Conservation (phyloP, 2,113 vertebrate species). For the Burhinus bistriatus region DNA sequence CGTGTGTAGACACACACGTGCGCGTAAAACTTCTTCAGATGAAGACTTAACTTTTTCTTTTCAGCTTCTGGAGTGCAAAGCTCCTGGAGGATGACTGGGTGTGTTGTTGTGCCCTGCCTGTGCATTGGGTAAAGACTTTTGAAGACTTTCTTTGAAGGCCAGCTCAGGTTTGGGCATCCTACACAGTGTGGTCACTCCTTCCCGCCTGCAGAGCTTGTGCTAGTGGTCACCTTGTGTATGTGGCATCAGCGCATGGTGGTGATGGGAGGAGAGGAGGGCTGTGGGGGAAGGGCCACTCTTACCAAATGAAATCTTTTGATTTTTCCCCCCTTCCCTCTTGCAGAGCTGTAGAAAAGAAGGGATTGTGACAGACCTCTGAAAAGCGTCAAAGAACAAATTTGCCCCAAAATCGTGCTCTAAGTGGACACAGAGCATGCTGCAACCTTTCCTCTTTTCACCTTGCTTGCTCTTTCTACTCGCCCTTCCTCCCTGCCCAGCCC, state of each 20-base stretch:
- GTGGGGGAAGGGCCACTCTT: not conserved
- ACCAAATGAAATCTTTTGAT: not conserved
- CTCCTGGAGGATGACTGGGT: not conserved
- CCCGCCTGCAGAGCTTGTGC: not conserved
- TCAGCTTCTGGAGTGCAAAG: not conserved
- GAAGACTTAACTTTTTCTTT: not conserved
- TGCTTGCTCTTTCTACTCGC: not conserved
- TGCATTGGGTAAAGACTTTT: not conserved
- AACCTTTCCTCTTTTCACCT: not conserved
- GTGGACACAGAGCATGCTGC: not conserved
- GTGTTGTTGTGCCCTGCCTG: not conserved
- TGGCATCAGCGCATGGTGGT: not conserved
- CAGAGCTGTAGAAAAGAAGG: not conserved
- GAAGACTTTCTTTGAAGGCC: not conserved
- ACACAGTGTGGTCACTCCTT: rapidly evolving
- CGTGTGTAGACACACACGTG: rapidly evolving
- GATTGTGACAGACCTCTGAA: not conserved
- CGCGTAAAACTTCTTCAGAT: not conserved
- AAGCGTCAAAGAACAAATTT: not conserved
- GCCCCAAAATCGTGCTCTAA: not conserved
- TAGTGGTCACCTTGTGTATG: not conserved
- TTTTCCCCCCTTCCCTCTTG: not conserved
- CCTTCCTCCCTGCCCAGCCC: not conserved
- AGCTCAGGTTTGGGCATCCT: not conserved
- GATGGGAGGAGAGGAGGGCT: not conserved